Evolutionary conservation across 2,797 vertebrate genomes (phyloP), one percentile per base, ranked within the genome.

Genomic region (Acrossocheilus wenchowensis): DNA sequence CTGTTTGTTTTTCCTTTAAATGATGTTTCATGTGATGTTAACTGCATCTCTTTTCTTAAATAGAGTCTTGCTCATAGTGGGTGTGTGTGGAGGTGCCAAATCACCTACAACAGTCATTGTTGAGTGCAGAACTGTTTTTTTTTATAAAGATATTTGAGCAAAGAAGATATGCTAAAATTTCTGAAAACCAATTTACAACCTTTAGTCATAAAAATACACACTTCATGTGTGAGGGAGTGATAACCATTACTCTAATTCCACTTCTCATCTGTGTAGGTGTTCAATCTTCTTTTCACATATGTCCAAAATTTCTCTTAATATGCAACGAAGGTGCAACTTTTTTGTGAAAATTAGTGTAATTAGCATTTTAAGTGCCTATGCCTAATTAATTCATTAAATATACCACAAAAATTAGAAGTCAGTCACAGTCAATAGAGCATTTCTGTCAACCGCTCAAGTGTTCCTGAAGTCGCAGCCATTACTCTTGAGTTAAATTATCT

Each of bases 291-390:
- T 52, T 54, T 84, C 45, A 84, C 34, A 19, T 21, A 64, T 83
- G 12, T 74, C 60, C 34, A 68, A 66, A 10, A 64, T 17, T 60
- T 74, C 4, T 62, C 7, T 9, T 54, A 57, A 71, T 74, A 62
- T 83, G 71, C 30, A 52, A 39, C 45, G 14, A 64, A 77, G 62
- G 60, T 75, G 82, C 11, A 5, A 3, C 2, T 78, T 36, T 54
- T 52, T 39, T 50, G 14, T 78, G 80, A 75, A 86, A 78, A 82
- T 41, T 45, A 9, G 54, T 73, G 48, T 74, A 87, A 89, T 90
- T 84, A 86, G 81, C 81, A 86, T 90, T 87, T 87, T 86, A 86
- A 80, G 83, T 74, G 75, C 87, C 83, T 66, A 77, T 87, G 80
- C 77, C 43, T 84, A 83, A 81, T 84, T 79, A 54, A 85, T 88